Percentiles rank a stretch among this genome's conserved stretches.
Conservation (phyloP, 2,888 invertebrate genomes). For the Matsumyia berberina region DNA sequence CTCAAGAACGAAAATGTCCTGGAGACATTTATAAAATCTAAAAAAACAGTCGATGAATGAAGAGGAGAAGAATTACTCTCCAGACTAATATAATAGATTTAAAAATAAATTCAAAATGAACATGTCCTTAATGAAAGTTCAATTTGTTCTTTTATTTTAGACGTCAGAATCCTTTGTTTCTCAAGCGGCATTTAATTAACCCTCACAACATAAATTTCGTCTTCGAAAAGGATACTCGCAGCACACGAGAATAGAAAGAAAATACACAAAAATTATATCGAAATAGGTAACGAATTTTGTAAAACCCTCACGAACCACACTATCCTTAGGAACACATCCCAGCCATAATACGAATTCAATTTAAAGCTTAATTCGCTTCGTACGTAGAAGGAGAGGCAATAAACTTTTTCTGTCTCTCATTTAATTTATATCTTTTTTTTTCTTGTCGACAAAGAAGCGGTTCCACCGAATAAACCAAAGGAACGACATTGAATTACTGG, state of each 20-base stretch:
- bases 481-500: not conserved
- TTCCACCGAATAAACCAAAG: not conserved
- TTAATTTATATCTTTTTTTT: constrained; percentile 5
- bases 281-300: not conserved
- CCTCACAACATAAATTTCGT: not conserved
- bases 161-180: not conserved
- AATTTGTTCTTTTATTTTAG: not conserved
- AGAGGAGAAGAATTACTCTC: too few species aligned
- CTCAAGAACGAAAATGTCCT: too few species aligned
- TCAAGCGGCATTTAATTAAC: not conserved
- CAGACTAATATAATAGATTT: too few species aligned
- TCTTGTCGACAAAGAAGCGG: not conserved
- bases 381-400: not conserved
- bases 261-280: not conserved
- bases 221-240: not conserved
- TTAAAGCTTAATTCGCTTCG: constrained; percentile 22
- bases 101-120: too few species aligned
- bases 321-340: not conserved
- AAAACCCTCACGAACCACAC: constrained; percentile 21
- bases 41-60: too few species aligned
- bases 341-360: constrained; percentile 9
- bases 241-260: not conserved
- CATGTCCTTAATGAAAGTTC: not conserved
- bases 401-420: not conserved
- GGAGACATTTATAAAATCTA: too few species aligned